Percentiles rank a stretch among this genome's conserved stretches.
phyloP scores from a whole-genome alignment of 1,140 invertebrate species.

The Drosophila lacteicornis region DNA sequence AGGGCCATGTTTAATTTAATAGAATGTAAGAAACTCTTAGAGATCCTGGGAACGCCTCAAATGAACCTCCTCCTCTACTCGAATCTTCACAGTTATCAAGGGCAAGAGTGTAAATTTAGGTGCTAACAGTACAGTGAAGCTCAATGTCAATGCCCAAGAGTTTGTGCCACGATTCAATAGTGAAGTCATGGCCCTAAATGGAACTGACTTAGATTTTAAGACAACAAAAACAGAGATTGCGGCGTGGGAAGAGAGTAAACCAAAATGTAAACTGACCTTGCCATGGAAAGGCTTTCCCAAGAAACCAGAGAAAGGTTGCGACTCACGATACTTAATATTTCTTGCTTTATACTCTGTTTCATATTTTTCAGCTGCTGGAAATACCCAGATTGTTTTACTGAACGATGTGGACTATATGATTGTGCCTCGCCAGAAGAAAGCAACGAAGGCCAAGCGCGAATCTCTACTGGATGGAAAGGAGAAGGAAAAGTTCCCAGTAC shows the following conservation, averaged over 20 bases:
- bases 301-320: not conserved
- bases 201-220: not conserved
- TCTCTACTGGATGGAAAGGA: not conserved
- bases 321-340: not conserved
- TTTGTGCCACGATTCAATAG: slow-evolving; percentile 39
- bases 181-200: not conserved
- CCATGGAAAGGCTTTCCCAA: slow-evolving; percentile 72
- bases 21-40: slow-evolving; percentile 23
- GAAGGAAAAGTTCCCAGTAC: not conserved
- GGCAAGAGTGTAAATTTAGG: not conserved
- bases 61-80: not conserved
- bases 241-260: not conserved
- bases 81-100: not conserved
- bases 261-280: slow-evolving; percentile 27
- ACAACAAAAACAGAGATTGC: slow-evolving; percentile 4
- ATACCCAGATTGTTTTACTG: slow-evolving; percentile 14
- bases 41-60: slow-evolving; percentile 23
- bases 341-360: no score
- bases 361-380: slow-evolving; percentile 1
- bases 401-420: slow-evolving; percentile 19
- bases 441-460: slow-evolving; percentile 4
- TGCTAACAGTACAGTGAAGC: not conserved
- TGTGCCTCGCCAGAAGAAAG: slow-evolving; percentile 10
- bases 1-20: slow-evolving; percentile 46
- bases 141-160: slow-evolving; percentile 40